Percentiles rank a stretch among this genome's conserved stretches.
Evolutionary conservation across 92 coral and sea anemone genomes (phyloP).

Genomic region (Parazoanthus swiftii): DNA sequence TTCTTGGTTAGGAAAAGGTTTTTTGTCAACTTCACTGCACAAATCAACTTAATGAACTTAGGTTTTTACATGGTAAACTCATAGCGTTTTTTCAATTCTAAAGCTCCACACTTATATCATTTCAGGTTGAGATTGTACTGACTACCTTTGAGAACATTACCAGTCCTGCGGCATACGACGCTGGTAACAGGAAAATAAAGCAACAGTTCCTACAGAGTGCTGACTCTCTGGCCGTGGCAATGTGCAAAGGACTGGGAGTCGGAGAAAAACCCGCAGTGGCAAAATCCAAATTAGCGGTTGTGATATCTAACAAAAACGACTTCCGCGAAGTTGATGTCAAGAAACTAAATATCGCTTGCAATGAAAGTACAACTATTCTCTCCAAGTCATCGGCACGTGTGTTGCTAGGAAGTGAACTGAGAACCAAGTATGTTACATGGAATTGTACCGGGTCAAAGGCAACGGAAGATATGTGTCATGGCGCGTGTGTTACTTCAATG

Average conservation of each 20-base stretch:
- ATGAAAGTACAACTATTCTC: neutral
- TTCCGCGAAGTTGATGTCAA: conserved; percentile 18
- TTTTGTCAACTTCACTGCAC: too few relatives aligned
- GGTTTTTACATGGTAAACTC: too few relatives aligned
- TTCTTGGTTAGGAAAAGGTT: too few relatives aligned
- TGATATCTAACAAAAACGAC: neutral
- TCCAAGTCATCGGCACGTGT: conserved; percentile 10
- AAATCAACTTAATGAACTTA: too few relatives aligned
- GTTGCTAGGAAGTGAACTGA: conserved; percentile 3
- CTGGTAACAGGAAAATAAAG: conserved; percentile 1
- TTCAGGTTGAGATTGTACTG: conserved; percentile 11
- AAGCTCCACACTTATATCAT: neutral
- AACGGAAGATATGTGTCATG: conserved; percentile 3
- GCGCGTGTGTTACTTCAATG: conserved; percentile 12
- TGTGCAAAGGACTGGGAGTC: conserved; percentile 6
- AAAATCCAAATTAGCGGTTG: conserved; percentile 21
- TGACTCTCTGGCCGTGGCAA: conserved; percentile 20
- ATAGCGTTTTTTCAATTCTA: too few relatives aligned
- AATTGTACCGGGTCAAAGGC: conserved; percentile 24
- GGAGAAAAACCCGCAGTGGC: conserved; percentile 10
- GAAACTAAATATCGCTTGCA: neutral
- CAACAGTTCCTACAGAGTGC: conserved; percentile 5
- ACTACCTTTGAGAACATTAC: neutral
- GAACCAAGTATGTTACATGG: conserved; percentile 14
- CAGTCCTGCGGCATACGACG: neutral